phyloP scores from a whole-genome alignment of 1,140 invertebrate genomes.

The Drosophila bocqueti region DNA sequence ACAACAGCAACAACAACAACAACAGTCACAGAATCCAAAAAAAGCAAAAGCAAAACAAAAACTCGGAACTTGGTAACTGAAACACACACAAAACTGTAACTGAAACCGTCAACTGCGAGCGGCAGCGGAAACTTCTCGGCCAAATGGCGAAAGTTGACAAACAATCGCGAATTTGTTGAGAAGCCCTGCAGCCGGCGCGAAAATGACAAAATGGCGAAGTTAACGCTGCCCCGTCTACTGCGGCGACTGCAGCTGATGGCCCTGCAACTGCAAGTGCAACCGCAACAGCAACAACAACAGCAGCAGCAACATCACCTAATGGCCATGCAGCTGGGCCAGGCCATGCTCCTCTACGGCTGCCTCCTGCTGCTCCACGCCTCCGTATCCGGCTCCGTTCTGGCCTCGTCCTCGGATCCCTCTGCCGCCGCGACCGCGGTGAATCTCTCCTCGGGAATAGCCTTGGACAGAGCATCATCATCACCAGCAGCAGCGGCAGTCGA shows the following conservation, averaged over 20 bases:
- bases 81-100: conserved; percentile 25
- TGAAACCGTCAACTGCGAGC: conserved; percentile 15
- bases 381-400: conserved; percentile 45
- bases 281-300: conserved; percentile 46
- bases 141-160: conserved; percentile 76
- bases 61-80: conserved; percentile 28
- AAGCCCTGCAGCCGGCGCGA: conserved; percentile 36
- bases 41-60: not conserved
- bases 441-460: conserved; percentile 16
- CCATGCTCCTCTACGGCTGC: conserved; percentile 75
- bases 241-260: conserved; percentile 64
- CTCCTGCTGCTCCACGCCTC: conserved; percentile 73
- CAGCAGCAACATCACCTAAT: conserved; percentile 43
- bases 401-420: conserved; percentile 21
- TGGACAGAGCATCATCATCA: not conserved
- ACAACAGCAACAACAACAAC: conserved; percentile 13
- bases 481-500: conserved; percentile 16
- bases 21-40: conserved; percentile 13
- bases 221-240: conserved; percentile 73
- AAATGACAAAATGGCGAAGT: conserved; percentile 78
- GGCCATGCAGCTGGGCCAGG: conserved; percentile 70
- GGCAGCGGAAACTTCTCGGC: conserved; percentile 28
- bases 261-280: conserved; percentile 30
- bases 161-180: conserved; percentile 59
- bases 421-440: conserved; percentile 12